Evolutionary conservation across 2,113 vertebrate genomes (phyloP).

Genomic region (Caranx ignobilis): DNA sequence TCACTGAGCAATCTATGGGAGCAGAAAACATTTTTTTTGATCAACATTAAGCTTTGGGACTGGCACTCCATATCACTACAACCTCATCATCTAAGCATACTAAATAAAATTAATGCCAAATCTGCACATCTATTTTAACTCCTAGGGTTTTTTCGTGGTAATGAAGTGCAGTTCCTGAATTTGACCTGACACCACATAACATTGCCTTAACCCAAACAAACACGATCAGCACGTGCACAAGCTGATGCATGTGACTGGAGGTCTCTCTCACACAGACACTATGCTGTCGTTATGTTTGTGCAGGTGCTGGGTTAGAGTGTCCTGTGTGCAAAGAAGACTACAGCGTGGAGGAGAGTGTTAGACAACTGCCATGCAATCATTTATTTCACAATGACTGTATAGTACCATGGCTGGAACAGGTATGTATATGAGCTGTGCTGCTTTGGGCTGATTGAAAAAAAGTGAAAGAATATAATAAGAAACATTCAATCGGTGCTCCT

Average conservation of each 20-base stretch:
- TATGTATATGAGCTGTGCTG: constrained; percentile 67
- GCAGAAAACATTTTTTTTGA: neutral
- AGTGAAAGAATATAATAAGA: too few species aligned
- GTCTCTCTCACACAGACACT: neutral
- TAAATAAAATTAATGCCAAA: neutral
- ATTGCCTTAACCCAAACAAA: constrained; percentile 14
- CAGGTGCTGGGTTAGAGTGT: constrained; percentile 95
- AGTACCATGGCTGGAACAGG: constrained; percentile 98
- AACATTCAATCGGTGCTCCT: neutral
- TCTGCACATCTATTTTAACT: neutral
- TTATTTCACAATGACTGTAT: constrained; percentile 98
- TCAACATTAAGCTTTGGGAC: neutral
- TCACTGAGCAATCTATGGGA: neutral
- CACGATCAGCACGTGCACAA: neutral
- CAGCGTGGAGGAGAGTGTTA: constrained; percentile 88
- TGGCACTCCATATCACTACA: neutral
- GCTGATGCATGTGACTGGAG: constrained; percentile 7
- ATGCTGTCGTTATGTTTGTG: constrained; percentile 34
- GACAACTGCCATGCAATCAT: constrained; percentile 97
- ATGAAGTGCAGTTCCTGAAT: neutral
- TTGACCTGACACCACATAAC: neutral
- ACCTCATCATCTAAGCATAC: too few species aligned
- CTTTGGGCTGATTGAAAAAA: too few species aligned
- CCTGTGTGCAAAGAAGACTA: constrained; percentile 99
- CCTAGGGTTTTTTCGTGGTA: neutral